A percentile compares a stretch with the other conserved stretches of the same genome.
These are phyloP conservation scores for Monoplex corrugatus DNA, from an alignment of 2,888 invertebrate genomes.

Conservation along the genomic window DNA sequence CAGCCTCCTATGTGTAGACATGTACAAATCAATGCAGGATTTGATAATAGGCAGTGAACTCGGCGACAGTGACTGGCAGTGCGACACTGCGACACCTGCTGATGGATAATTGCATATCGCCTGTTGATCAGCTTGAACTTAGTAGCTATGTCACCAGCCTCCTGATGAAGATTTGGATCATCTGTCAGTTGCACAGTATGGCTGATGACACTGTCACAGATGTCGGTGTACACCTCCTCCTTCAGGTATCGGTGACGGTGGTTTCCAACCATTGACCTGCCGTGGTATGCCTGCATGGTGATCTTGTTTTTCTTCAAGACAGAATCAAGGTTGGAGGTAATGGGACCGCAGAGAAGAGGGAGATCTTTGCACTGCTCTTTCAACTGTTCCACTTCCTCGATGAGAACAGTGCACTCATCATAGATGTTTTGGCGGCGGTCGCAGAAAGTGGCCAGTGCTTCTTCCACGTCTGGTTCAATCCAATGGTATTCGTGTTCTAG, in stretches of 20 bases:
- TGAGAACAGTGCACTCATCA: no score
- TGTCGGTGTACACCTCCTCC: background rate
- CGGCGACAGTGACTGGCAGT: background rate
- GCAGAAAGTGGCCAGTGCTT: no score
- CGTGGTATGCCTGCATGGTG: background rate
- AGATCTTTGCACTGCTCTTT: background rate
- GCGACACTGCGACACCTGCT: background rate
- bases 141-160: background rate
- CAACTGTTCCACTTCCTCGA: background rate
- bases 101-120: background rate
- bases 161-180: background rate
- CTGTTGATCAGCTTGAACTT: background rate
- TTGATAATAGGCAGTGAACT: background rate
- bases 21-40: background rate
- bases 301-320: conserved; percentile 18
- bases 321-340: background rate
- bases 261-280: conserved; percentile 29
- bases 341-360: background rate
- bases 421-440: no score
- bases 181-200: background rate
- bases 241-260: conserved; percentile 12
- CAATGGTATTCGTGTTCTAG: no score
- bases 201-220: background rate
- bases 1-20: background rate
- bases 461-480: no score